Evolutionary conservation across 2,797 vertebrate genomes (phyloP).

Genomic region (Loriculus beryllinus): DNA sequence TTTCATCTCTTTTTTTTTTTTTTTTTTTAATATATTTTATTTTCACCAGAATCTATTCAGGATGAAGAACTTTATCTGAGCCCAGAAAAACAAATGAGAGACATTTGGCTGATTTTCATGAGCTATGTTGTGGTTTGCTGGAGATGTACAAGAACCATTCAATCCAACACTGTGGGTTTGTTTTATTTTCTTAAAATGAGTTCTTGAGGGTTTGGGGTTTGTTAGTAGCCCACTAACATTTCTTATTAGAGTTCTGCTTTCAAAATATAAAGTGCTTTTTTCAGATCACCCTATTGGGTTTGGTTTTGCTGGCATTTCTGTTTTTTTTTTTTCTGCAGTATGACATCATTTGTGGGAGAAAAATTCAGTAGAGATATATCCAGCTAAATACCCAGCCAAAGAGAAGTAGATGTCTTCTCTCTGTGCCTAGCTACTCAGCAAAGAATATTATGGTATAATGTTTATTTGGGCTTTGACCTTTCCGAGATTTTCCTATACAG

Average conservation of each 20-base stretch:
- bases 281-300: not conserved
- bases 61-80: not conserved
- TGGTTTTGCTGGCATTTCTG: not conserved
- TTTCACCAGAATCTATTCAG: not conserved
- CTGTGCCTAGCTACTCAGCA: not conserved
- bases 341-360: not conserved
- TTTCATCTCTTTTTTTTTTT: not conserved
- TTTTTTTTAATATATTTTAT: not conserved
- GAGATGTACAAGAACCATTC: not conserved
- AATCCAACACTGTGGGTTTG: not conserved
- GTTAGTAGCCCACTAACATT: not conserved
- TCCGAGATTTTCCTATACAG: not conserved
- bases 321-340: not conserved
- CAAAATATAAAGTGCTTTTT: not conserved
- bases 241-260: not conserved
- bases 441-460: not conserved
- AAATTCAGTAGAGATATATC: not conserved
- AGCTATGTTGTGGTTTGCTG: not conserved
- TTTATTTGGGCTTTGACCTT: not conserved
- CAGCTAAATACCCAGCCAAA: not conserved
- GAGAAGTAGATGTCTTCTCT: not conserved
- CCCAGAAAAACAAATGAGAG: not conserved
- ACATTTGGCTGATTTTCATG: not conserved
- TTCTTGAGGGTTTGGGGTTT: not conserved
- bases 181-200: not conserved